Evolutionary conservation across 1,140 invertebrate genomes (phyloP).

Genomic region (Neodiprion pinetum): DNA sequence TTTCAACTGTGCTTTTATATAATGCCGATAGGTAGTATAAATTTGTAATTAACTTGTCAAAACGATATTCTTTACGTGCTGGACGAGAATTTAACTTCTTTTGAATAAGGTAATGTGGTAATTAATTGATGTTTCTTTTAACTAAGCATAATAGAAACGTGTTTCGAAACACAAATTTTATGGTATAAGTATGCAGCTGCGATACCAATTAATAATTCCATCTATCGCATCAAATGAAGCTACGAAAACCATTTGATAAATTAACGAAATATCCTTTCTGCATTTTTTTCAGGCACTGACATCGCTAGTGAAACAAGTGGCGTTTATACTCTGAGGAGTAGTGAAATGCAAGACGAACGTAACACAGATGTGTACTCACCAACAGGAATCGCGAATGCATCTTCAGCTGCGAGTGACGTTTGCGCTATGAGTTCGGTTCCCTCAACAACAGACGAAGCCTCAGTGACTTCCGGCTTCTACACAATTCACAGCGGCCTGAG

Average conservation of each 20-base stretch:
- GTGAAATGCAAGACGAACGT: slow-evolving; percentile 65
- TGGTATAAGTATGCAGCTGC: not conserved
- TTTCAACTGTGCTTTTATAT: not conserved
- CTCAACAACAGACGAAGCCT: slow-evolving; percentile 58
- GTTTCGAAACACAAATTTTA: too few species aligned
- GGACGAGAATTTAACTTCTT: too few species aligned
- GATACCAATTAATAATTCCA: slow-evolving; percentile 14
- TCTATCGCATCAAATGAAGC: slow-evolving; percentile 14
- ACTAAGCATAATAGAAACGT: too few species aligned
- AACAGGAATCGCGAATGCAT: slow-evolving; percentile 47
- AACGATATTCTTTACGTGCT: too few species aligned
- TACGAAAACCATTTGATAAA: slow-evolving; percentile 14
- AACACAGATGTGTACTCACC: slow-evolving; percentile 50
- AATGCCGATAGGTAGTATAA: not conserved
- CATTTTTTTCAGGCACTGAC: slow-evolving; percentile 44
- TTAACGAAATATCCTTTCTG: slow-evolving; percentile 9
- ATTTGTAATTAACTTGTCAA: too few species aligned
- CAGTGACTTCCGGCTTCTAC: slow-evolving; percentile 59
- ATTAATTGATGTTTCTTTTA: too few species aligned
- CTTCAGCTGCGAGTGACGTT: slow-evolving; percentile 50
- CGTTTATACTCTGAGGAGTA: slow-evolving; percentile 78
- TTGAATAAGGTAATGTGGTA: too few species aligned
- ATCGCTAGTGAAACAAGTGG: slow-evolving; percentile 76
- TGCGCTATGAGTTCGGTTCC: slow-evolving; percentile 54
- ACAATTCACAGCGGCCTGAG: slow-evolving; percentile 58